These are phyloP conservation scores for Brachyopa scutellaris DNA, from an alignment of 2,888 invertebrate genomes.

Conservation along the genomic window DNA sequence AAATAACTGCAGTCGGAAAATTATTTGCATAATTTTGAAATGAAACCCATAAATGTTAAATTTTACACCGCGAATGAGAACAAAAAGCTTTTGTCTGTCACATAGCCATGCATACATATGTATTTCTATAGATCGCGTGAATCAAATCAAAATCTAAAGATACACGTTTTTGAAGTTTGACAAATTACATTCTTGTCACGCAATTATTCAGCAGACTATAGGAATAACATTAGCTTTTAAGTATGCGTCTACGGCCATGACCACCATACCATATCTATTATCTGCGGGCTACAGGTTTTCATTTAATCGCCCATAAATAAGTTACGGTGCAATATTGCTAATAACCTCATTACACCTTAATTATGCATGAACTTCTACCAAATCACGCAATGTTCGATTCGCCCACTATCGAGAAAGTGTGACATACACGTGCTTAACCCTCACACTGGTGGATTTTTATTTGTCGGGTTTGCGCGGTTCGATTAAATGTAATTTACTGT, in stretches of 20 bases:
- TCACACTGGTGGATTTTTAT: background rate
- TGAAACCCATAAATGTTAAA: background rate
- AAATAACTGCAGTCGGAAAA: no score
- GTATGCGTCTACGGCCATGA: no score
- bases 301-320: background rate
- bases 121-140: no score
- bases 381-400: constrained; percentile 50
- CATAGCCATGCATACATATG: no score
- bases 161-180: background rate
- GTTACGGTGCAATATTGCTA: constrained; percentile 43
- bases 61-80: background rate
- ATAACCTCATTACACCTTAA: constrained; percentile 44
- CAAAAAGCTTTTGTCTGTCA: no score
- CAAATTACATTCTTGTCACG: constrained; percentile 20
- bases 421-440: constrained; percentile 19
- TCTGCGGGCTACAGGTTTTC: constrained; percentile 1
- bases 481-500: constrained; percentile 53
- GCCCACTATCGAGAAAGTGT: background rate
- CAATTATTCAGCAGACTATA: constrained; percentile 7
- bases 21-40: background rate
- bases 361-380: constrained; percentile 39
- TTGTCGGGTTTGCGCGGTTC: constrained; percentile 15
- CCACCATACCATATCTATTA: no score
- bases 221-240: background rate
- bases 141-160: no score